Conservation (phyloP, 2,113 vertebrate species). For the Eptesicus fuscus region DNA sequence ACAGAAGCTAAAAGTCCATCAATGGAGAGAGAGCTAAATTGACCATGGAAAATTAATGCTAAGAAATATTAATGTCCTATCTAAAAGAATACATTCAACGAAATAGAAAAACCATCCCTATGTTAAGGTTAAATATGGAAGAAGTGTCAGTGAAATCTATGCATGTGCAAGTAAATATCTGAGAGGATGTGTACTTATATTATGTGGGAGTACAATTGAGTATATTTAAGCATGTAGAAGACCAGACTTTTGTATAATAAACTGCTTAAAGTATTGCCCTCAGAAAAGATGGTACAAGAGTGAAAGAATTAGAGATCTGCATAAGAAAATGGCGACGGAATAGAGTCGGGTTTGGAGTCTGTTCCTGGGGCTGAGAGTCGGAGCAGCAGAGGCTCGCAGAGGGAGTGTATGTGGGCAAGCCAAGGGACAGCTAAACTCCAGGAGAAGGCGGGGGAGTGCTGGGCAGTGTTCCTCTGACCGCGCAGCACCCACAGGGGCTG, state of each 20-base stretch:
- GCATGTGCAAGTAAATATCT: not conserved
- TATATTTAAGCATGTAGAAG: not conserved
- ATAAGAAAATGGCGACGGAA: no score
- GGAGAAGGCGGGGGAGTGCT: no score
- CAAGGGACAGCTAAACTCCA: no score
- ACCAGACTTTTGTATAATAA: not conserved
- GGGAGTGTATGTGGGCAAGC: no score
- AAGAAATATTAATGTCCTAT: not conserved
- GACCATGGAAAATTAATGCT: not conserved
- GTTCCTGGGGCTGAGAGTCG: no score
- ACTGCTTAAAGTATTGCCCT: not conserved
- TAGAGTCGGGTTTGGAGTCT: no score
- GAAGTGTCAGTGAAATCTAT: not conserved
- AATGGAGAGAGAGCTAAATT: not conserved
- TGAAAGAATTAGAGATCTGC: not conserved
- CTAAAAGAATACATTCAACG: not conserved
- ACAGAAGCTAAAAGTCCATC: not conserved
- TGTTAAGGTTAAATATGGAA: not conserved
- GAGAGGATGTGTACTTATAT: not conserved
- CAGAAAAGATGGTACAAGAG: not conserved
- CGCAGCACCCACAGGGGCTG: no score
- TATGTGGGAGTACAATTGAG: not conserved
- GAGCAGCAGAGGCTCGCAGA: no score
- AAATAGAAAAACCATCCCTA: not conserved
- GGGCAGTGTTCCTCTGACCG: no score